Percentiles rank a stretch among this genome's conserved stretches.
Conservation (phyloP, 2,888 invertebrate species). For the Capitulum mitella region DNA sequence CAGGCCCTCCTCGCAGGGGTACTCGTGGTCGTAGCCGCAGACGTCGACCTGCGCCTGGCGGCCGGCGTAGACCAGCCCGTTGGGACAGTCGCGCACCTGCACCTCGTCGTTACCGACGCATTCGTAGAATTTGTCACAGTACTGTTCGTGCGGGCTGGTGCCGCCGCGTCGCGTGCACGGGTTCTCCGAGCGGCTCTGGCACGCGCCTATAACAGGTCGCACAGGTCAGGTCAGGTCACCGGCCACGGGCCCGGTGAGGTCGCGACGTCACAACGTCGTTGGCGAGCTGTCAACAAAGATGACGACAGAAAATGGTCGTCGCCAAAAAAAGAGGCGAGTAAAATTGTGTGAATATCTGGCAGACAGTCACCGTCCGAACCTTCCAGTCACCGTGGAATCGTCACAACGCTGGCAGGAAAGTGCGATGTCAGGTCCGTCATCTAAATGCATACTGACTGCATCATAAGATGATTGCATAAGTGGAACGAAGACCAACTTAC, state of each 20-base stretch:
- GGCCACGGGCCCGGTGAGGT: background rate
- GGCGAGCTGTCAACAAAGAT: background rate
- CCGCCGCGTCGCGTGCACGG: conserved; percentile 37
- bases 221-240: background rate
- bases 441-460: too few relatives aligned
- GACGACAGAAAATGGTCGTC: background rate
- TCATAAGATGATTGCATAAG: too few relatives aligned
- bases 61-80: conserved; percentile 42
- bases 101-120: conserved; percentile 37
- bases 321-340: background rate
- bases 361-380: too few relatives aligned
- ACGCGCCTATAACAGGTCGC: conserved; percentile 7
- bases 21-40: conserved; percentile 43
- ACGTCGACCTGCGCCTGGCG: conserved; percentile 38
- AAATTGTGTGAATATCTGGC: too few relatives aligned
- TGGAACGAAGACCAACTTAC: too few relatives aligned
- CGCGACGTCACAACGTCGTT: background rate
- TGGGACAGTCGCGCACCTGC: conserved; percentile 41
- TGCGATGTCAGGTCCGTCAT: too few relatives aligned
- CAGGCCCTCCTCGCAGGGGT: conserved; percentile 41
- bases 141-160: conserved; percentile 39
- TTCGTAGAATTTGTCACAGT: conserved; percentile 43
- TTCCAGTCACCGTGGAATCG: too few relatives aligned
- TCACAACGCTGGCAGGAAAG: too few relatives aligned
- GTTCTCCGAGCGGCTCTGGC: conserved; percentile 27